A percentile compares a stretch with the other conserved stretches of the same genome.
These are phyloP conservation scores for Drosophila nigrodunni DNA, from an alignment of 1,140 invertebrate genomes.

Conservation along the genomic window DNA sequence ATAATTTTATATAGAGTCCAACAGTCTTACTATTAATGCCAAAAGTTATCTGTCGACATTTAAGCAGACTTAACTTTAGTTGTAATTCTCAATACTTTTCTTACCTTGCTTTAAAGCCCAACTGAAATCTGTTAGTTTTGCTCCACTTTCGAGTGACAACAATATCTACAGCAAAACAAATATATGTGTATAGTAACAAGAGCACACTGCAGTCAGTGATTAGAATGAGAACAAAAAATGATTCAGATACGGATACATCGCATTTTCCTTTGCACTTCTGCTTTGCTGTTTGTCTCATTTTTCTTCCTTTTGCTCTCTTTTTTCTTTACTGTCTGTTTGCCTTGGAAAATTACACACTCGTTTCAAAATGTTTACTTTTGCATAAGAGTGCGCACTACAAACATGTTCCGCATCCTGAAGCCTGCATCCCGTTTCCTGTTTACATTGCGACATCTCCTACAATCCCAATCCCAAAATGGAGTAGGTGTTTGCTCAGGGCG, in stretches of 20 bases:
- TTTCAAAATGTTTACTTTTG: conserved; percentile 78
- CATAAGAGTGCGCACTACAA: conserved; percentile 49
- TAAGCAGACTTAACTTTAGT: neutral
- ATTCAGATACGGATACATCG: conserved; percentile 50
- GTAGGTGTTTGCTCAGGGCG: conserved; percentile 68
- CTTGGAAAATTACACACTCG: conserved; percentile 78
- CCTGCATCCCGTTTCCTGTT: conserved; percentile 74
- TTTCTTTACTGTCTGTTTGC: conserved; percentile 60
- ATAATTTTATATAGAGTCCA: too few species aligned
- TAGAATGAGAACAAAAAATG: conserved; percentile 56
- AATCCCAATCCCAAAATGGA: conserved; percentile 46
- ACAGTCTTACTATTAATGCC: too few species aligned
- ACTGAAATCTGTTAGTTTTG: conserved; percentile 40
- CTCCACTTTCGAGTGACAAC: conserved; percentile 39
- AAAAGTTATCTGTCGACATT: too few species aligned
- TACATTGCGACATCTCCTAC: conserved; percentile 40
- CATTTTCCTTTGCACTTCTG: conserved; percentile 55
- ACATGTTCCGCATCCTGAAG: conserved; percentile 46
- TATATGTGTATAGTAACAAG: neutral
- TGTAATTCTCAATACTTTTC: neutral
- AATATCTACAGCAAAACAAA: neutral
- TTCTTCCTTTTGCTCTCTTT: conserved; percentile 10
- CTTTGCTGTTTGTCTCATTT: conserved; percentile 41
- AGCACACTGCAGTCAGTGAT: conserved; percentile 46
- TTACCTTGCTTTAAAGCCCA: neutral